phyloP scores from a whole-genome alignment of 2,888 invertebrate species.

The Tolmerus cingulatus region DNA sequence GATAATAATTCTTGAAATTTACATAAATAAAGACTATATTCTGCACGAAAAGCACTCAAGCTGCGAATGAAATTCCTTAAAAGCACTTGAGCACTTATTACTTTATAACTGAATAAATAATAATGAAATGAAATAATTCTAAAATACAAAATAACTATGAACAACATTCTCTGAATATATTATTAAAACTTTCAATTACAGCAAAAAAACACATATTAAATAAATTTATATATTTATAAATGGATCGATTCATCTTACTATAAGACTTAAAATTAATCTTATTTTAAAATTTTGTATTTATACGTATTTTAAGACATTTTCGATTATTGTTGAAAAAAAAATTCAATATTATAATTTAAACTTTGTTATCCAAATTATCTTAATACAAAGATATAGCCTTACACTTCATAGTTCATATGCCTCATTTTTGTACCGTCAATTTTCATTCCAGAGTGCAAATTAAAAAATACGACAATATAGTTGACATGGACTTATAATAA shows the following conservation, averaged over 20 bases:
- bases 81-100: not conserved
- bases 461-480: not conserved
- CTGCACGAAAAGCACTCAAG: not conserved
- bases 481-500: not conserved
- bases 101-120: not conserved
- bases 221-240: not conserved
- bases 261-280: not conserved
- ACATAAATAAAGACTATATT: not conserved
- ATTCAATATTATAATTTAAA: too few relatives aligned
- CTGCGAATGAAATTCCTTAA: not conserved
- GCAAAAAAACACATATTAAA: not conserved
- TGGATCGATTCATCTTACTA: not conserved
- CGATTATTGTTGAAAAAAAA: not conserved
- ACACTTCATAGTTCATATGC: too few relatives aligned
- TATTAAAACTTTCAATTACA: not conserved
- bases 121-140: not conserved
- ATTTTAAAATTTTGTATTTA: not conserved
- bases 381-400: too few relatives aligned
- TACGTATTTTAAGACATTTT: not conserved
- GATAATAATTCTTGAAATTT: not conserved
- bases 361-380: too few relatives aligned
- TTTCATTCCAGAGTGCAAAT: too few relatives aligned
- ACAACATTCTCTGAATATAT: not conserved
- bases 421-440: too few relatives aligned
- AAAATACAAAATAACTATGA: not conserved